Conservation (phyloP, 2,888 invertebrate species). For the Ceramica pisi region DNA sequence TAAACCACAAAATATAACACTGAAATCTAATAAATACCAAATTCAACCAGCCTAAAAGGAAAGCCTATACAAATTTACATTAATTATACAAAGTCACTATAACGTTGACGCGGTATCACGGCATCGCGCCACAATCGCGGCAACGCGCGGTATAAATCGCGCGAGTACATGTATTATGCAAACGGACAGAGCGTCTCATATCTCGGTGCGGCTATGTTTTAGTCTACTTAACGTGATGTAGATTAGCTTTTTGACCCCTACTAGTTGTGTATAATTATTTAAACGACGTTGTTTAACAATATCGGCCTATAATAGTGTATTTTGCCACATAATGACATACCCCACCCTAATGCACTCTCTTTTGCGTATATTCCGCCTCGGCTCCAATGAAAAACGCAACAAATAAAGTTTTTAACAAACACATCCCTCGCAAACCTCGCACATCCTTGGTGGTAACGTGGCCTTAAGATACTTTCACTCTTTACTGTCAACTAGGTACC, state of each 20-base stretch:
- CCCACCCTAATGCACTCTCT: no score
- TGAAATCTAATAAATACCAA: no score
- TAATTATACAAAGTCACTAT: slow-evolving; percentile 66
- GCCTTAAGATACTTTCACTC: no score
- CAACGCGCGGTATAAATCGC: slow-evolving; percentile 74
- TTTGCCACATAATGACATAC: no score
- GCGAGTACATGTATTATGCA: slow-evolving; percentile 84
- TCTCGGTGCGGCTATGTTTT: slow-evolving; percentile 80
- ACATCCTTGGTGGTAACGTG: no score
- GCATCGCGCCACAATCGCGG: slow-evolving; percentile 20
- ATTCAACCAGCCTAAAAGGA: slow-evolving; percentile 3
- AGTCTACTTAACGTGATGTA: slow-evolving; percentile 75
- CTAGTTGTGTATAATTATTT: slow-evolving; percentile 49
- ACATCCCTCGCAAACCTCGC: no score
- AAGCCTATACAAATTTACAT: slow-evolving; percentile 39
- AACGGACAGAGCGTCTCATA: slow-evolving; percentile 79
- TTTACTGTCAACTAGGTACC: no score
- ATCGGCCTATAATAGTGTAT: no score
- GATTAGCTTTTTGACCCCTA: slow-evolving; percentile 73
- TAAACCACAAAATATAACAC: not conserved
- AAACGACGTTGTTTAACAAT: no score
- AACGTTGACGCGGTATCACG: slow-evolving; percentile 59
- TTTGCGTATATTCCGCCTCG: no score
- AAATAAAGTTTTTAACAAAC: no score
- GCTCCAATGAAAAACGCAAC: no score